Conservation (phyloP, 37 sponge, comb jelly and placozoan genomes). For the Mnemiopsis leidyi region DNA sequence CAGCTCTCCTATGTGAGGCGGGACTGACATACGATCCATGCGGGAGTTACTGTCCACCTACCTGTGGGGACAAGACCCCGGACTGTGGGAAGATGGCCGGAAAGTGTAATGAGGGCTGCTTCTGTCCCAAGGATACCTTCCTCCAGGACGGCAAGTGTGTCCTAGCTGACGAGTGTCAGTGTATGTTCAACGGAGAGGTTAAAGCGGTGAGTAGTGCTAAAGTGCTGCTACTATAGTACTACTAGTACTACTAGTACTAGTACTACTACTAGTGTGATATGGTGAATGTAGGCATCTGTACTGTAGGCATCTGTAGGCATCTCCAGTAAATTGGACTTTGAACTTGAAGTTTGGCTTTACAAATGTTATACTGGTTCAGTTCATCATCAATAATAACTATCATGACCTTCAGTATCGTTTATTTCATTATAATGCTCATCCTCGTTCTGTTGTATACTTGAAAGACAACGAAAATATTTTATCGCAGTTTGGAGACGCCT, state of each 20-base stretch:
- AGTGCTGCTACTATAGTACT: background rate
- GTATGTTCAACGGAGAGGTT: background rate
- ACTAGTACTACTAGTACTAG: background rate
- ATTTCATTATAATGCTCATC: too few species aligned
- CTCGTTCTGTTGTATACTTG: too few species aligned
- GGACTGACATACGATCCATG: slow-evolving; percentile 14
- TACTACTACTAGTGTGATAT: too few species aligned
- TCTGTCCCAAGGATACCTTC: slow-evolving; percentile 20
- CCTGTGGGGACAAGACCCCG: slow-evolving; percentile 36
- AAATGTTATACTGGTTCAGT: too few species aligned
- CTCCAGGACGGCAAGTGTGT: slow-evolving; percentile 9
- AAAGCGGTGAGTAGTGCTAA: background rate
- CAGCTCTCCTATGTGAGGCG: background rate
- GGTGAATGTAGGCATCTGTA: too few species aligned
- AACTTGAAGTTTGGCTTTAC: too few species aligned
- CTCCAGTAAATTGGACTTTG: too few species aligned
- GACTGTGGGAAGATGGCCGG: slow-evolving; percentile 6
- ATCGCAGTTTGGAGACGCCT: slow-evolving; percentile 8
- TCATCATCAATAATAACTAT: too few species aligned
- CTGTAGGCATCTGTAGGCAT: too few species aligned
- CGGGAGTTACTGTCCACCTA: slow-evolving; percentile 59
- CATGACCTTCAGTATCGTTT: too few species aligned
- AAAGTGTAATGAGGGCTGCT: slow-evolving; percentile 58
- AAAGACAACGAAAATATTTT: too few species aligned
- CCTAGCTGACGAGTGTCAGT: slow-evolving; percentile 9